phyloP scores from a whole-genome alignment of 1,140 invertebrate species.

The Polypedilum pembai region DNA sequence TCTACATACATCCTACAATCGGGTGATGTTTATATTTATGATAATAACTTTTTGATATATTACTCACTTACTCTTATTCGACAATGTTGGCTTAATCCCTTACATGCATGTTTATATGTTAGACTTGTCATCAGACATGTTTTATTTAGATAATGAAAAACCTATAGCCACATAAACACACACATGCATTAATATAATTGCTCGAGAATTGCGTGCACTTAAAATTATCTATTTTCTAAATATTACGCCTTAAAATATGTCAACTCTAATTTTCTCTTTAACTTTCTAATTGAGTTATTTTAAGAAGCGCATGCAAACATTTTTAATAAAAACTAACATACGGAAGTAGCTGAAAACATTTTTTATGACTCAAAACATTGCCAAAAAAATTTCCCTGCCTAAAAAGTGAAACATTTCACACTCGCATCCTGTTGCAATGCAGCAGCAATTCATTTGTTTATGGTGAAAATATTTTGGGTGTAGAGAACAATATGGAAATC shows the following conservation, averaged over 20 bases:
- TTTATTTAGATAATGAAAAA: not conserved
- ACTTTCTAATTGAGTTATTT: too few relatives aligned
- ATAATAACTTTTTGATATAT: constrained; percentile 24
- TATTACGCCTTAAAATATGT: too few relatives aligned
- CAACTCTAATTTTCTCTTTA: too few relatives aligned
- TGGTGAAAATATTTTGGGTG: constrained; percentile 25
- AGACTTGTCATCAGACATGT: constrained; percentile 9
- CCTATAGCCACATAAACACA: not conserved
- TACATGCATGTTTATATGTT: constrained; percentile 7
- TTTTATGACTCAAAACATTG: not conserved
- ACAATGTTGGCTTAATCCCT: not conserved
- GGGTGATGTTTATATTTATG: constrained; percentile 11
- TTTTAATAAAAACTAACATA: too few relatives aligned
- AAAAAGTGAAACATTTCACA: not conserved
- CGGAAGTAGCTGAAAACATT: too few relatives aligned
- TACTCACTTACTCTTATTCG: not conserved
- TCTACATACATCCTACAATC: not conserved
- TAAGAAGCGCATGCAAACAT: too few relatives aligned
- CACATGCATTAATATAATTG: not conserved
- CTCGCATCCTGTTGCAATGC: not conserved
- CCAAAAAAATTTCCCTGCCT: not conserved
- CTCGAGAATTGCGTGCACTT: not conserved
- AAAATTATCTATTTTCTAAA: too few relatives aligned
- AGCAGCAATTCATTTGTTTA: not conserved
- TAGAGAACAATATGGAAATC: constrained; percentile 22